Conservation (phyloP, 2,797 vertebrate genomes). For the Pseudopleuronectes americanus region DNA sequence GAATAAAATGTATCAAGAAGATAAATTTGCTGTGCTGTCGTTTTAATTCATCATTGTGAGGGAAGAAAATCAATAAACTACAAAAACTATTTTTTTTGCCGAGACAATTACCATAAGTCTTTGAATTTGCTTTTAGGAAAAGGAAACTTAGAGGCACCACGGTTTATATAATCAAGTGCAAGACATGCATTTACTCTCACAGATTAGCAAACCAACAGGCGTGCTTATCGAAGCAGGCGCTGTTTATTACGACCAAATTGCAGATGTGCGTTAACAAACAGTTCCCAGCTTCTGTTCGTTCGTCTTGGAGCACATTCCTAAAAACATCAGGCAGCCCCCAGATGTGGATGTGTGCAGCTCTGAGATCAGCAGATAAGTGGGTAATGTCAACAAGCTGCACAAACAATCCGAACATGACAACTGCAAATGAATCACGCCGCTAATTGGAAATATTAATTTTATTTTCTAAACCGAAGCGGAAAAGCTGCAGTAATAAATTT, state of each 20-base stretch:
- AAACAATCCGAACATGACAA: slow-evolving; percentile 27
- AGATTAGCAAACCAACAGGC: slow-evolving; percentile 48
- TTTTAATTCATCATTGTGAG: slow-evolving; percentile 22
- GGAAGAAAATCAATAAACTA: background rate
- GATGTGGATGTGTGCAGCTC: slow-evolving; percentile 54
- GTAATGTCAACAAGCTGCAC: slow-evolving; percentile 30
- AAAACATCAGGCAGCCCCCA: slow-evolving; percentile 53
- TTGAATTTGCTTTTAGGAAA: slow-evolving; percentile 28
- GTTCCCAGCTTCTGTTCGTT: slow-evolving; percentile 58
- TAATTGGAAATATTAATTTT: slow-evolving; percentile 28
- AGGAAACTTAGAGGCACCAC: slow-evolving; percentile 15
- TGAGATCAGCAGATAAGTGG: slow-evolving; percentile 47
- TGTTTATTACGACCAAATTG: slow-evolving; percentile 34
- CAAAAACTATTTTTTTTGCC: background rate
- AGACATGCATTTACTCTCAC: slow-evolving; percentile 30
- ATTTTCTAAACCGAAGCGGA: slow-evolving; percentile 13
- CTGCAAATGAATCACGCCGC: slow-evolving; percentile 16
- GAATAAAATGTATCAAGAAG: slow-evolving; percentile 7
- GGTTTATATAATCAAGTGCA: slow-evolving; percentile 8
- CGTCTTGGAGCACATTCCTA: slow-evolving; percentile 44
- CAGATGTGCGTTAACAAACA: slow-evolving; percentile 60
- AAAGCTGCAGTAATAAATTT: slow-evolving; percentile 12
- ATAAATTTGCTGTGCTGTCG: slow-evolving; percentile 16
- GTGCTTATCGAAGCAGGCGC: slow-evolving; percentile 26
- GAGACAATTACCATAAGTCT: slow-evolving; percentile 20